Evolutionary conservation across 1,140 invertebrate species (phyloP).

Genomic region (Bombus picipes): DNA sequence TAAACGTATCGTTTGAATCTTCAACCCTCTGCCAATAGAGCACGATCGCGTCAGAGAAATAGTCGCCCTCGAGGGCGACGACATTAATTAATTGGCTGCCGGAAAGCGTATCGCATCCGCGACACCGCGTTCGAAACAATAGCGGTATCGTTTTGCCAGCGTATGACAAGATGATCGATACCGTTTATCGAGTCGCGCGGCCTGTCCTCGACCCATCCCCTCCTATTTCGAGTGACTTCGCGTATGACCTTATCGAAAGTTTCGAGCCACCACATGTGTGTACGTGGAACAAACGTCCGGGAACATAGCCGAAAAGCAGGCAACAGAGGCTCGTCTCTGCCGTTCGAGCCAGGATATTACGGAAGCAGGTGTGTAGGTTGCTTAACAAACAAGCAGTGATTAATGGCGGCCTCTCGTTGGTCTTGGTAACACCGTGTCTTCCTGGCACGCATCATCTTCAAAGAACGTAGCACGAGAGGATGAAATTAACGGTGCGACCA

Average conservation of each 20-base stretch:
- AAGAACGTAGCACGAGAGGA: constrained; percentile 4
- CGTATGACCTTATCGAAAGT: constrained; percentile 58
- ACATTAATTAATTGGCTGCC: constrained; percentile 57
- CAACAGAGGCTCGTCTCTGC: constrained; percentile 34
- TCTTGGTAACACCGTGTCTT: constrained; percentile 75
- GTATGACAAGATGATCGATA: constrained; percentile 62
- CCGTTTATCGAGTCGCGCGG: constrained; percentile 30
- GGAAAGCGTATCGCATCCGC: constrained; percentile 44
- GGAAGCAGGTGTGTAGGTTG: constrained; percentile 76
- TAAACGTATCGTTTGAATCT: background rate
- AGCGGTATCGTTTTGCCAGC: constrained; percentile 46
- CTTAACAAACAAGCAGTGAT: constrained; percentile 82
- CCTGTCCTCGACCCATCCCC: constrained; percentile 18
- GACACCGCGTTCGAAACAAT: constrained; percentile 38
- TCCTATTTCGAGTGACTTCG: constrained; percentile 35
- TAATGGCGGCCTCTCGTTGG: constrained; percentile 75
- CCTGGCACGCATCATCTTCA: constrained; percentile 49
- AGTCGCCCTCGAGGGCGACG: no score
- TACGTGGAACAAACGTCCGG: constrained; percentile 29
- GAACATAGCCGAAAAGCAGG: constrained; percentile 37
- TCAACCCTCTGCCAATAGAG: background rate
- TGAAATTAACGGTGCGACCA: constrained; percentile 9
- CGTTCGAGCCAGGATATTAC: constrained; percentile 76
- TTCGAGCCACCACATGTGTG: constrained; percentile 23
- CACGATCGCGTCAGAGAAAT: no score